These are phyloP conservation scores for Aix galericulata DNA, from an alignment of 2,113 vertebrate species.

Conservation along the genomic window DNA sequence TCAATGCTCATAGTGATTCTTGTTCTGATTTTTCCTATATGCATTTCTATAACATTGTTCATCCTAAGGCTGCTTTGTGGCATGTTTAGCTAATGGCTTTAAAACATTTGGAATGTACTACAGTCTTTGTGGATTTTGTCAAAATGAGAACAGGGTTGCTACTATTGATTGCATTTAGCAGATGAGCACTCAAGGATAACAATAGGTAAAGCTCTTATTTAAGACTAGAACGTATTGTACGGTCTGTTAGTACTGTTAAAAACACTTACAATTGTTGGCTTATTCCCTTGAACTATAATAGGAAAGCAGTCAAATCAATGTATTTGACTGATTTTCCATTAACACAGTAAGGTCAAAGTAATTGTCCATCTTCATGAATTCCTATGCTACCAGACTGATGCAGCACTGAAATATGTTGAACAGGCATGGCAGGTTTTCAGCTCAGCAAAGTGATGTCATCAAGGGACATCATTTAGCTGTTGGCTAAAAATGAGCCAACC, in stretches of 20 bases:
- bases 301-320: neutral
- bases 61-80: neutral
- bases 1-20: too few relatives aligned
- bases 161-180: neutral
- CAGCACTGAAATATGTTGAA: neutral
- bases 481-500: neutral
- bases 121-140: neutral
- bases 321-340: neutral
- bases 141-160: neutral
- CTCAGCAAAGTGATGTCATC: neutral
- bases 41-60: neutral
- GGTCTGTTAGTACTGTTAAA: neutral
- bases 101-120: accelerated
- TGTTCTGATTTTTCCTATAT: neutral
- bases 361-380: neutral
- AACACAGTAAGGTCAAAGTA: neutral
- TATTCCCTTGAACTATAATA: accelerated
- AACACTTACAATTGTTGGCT: neutral
- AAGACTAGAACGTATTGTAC: neutral
- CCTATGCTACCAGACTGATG: neutral
- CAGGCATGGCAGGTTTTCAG: neutral
- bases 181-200: neutral
- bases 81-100: neutral
- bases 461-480: neutral
- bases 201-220: neutral